These are phyloP conservation scores for Seira sanloemensis DNA, from an alignment of 2,888 invertebrate genomes.

Conservation along the genomic window DNA sequence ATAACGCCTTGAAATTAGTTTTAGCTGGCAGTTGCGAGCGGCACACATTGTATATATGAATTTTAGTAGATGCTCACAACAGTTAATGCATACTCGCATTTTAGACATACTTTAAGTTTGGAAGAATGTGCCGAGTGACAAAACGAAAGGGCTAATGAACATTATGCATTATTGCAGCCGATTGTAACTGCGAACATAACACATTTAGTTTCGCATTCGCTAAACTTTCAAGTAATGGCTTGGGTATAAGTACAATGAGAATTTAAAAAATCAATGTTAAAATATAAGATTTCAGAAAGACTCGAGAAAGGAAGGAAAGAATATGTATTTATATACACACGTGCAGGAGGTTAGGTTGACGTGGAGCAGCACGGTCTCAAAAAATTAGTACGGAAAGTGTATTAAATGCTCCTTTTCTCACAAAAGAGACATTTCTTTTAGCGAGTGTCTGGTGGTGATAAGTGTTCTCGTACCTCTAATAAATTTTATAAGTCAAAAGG, in stretches of 20 bases:
- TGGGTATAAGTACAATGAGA: neutral
- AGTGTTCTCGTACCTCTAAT: constrained; percentile 21
- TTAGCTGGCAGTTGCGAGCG: too few species aligned
- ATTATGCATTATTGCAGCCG: constrained; percentile 34
- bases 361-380: too few species aligned
- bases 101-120: neutral
- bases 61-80: too few species aligned
- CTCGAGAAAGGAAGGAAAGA: neutral
- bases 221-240: neutral
- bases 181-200: neutral
- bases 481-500: constrained; percentile 19
- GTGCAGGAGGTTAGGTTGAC: neutral
- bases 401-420: neutral
- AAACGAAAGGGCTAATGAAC: constrained; percentile 53
- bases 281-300: neutral
- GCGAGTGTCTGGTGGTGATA: constrained; percentile 15
- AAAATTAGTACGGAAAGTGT: neutral
- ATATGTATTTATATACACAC: neutral
- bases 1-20: too few species aligned
- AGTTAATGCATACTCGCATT: neutral
- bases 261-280: neutral
- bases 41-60: too few species aligned
- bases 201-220: neutral
- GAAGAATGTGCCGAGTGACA: constrained; percentile 32
- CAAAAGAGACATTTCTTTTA: neutral